phyloP scores from a whole-genome alignment of 2,888 invertebrate genomes.

The Cheilosia impressa region DNA sequence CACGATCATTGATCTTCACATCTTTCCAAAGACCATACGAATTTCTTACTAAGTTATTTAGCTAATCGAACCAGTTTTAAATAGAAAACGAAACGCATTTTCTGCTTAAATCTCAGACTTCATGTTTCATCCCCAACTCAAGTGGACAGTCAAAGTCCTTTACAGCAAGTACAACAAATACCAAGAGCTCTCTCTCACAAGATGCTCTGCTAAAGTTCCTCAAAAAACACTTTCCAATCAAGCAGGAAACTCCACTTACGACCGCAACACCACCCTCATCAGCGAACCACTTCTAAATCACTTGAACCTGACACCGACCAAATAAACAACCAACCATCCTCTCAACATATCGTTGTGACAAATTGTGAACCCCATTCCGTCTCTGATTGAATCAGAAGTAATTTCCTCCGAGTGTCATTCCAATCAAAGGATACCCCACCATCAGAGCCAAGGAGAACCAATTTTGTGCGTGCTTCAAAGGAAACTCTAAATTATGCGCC shows the following conservation, averaged over 20 bases:
- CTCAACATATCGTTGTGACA: constrained; percentile 27
- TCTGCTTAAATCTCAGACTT: too few species aligned
- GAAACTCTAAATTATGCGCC: constrained; percentile 73
- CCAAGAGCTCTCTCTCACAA: background rate
- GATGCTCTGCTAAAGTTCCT: background rate
- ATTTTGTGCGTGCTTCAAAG: constrained; percentile 44
- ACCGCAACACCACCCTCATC: background rate
- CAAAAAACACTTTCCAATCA: background rate
- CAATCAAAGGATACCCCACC: constrained; percentile 38
- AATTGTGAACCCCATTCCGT: constrained; percentile 16
- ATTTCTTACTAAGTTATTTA: too few species aligned
- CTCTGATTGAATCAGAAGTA: constrained; percentile 40
- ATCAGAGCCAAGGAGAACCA: background rate
- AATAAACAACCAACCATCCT: constrained; percentile 20
- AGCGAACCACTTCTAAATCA: constrained; percentile 38
- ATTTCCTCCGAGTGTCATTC: constrained; percentile 12
- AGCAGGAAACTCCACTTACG: background rate
- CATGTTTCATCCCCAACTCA: too few species aligned
- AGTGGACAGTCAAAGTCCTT: too few species aligned
- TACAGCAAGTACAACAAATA: too few species aligned
- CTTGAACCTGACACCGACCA: constrained; percentile 27
- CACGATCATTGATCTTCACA: too few species aligned
- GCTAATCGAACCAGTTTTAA: too few species aligned
- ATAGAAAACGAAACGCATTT: too few species aligned
- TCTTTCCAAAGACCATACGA: too few species aligned